Evolutionary conservation across 2,113 vertebrate genomes (phyloP).

Genomic region (Melanostigma gelatinosum): DNA sequence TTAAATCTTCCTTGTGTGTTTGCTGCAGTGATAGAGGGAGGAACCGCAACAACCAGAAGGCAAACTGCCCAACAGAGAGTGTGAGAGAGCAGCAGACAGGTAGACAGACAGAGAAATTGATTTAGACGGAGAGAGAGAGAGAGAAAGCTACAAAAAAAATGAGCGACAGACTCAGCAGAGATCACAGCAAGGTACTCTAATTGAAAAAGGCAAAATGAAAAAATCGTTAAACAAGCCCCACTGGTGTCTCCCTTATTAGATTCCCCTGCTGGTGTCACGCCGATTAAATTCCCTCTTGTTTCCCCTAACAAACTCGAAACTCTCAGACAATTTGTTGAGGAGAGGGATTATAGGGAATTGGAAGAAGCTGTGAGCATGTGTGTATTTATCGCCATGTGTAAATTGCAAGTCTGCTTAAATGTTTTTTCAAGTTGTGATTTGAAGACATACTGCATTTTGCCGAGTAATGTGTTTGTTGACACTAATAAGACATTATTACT

Average conservation of each 20-base stretch:
- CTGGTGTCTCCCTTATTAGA: conserved; percentile 77
- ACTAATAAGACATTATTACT: conserved; percentile 45
- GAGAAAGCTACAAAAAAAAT: conserved; percentile 12
- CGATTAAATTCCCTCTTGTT: conserved; percentile 74
- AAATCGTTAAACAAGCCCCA: conserved; percentile 82
- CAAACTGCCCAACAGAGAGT: conserved; percentile 14
- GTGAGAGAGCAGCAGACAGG: conserved; percentile 38
- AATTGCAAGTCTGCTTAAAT: conserved; percentile 9
- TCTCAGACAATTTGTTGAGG: conserved; percentile 70
- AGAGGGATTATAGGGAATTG: conserved; percentile 54
- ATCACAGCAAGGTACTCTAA: conserved; percentile 74
- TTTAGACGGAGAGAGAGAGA: conserved; percentile 31
- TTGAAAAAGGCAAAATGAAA: conserved; percentile 73
- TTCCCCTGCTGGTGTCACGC: conserved; percentile 74
- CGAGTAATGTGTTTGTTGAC: conserved; percentile 27
- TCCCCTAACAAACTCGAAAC: conserved; percentile 76
- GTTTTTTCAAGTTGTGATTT: conserved; percentile 6
- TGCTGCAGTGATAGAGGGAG: not conserved
- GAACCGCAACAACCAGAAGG: not conserved
- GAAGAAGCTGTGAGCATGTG: conserved; percentile 23
- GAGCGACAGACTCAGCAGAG: conserved; percentile 60
- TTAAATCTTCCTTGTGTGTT: not conserved
- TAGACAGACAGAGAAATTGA: conserved; percentile 38
- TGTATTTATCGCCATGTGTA: conserved; percentile 19
- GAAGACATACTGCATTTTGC: conserved; percentile 1